phyloP scores from a whole-genome alignment of 2,113 vertebrate species.

The Asarcornis scutulata region DNA sequence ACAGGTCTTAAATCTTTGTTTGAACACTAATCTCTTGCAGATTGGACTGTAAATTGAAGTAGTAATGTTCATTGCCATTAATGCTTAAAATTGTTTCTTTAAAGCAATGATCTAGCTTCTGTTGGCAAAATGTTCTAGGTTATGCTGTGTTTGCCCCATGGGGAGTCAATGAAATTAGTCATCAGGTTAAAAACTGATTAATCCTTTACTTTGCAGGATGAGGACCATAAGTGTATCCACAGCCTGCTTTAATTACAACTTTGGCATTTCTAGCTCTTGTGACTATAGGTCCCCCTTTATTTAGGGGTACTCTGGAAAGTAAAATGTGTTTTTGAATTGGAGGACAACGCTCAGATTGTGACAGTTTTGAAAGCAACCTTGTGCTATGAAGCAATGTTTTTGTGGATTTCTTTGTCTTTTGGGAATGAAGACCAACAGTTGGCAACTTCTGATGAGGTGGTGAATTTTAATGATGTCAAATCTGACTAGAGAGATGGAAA shows the following conservation, averaged over 20 bases:
- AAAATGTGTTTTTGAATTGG: not conserved
- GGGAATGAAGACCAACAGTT: not conserved
- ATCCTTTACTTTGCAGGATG: not conserved
- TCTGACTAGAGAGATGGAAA: not conserved
- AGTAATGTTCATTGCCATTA: not conserved
- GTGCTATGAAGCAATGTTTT: not conserved
- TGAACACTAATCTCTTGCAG: not conserved
- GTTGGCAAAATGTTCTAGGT: not conserved
- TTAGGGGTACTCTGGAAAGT: not conserved
- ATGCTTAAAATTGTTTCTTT: not conserved
- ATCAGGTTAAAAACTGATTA: not conserved
- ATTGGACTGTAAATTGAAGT: not conserved
- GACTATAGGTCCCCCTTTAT: not conserved
- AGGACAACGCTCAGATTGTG: not conserved
- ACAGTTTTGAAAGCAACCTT: not conserved
- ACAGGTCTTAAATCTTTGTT: not conserved
- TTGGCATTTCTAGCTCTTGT: not conserved
- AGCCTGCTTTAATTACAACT: not conserved
- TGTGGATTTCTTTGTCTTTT: not conserved
- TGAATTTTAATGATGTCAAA: constrained; percentile 3
- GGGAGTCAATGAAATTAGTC: not conserved
- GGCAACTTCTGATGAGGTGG: not conserved
- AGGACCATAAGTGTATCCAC: not conserved
- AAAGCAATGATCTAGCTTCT: not conserved
- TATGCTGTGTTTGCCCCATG: not conserved